phyloP scores from a whole-genome alignment of 2,113 vertebrate species.

The Chloroceryle aenea region DNA sequence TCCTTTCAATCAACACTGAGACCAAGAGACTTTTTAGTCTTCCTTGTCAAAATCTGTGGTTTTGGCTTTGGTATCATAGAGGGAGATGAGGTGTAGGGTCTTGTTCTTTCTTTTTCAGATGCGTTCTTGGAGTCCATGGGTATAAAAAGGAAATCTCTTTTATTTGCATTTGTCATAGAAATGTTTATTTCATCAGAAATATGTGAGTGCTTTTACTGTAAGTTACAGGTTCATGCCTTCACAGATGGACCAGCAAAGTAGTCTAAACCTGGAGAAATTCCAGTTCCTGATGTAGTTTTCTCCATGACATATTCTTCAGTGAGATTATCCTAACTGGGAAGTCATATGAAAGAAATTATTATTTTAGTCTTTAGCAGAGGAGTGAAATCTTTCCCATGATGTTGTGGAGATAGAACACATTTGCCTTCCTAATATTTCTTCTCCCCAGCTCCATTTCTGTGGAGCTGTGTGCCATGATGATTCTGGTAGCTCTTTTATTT shows the following conservation, averaged over 20 bases:
- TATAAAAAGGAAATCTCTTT: not conserved
- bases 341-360: not conserved
- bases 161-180: not conserved
- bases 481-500: not conserved
- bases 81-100: not conserved
- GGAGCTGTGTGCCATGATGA: not conserved
- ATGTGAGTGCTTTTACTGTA: not conserved
- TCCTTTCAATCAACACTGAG: not conserved
- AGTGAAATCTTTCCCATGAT: not conserved
- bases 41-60: not conserved
- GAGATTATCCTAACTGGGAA: not conserved
- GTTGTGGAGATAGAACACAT: not conserved
- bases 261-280: not conserved
- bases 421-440: not conserved
- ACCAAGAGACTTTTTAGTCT: not conserved
- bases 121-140: not conserved
- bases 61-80: not conserved
- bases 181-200: not conserved
- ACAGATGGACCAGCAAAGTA: not conserved
- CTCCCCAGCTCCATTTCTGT: not conserved
- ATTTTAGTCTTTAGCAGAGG: not conserved
- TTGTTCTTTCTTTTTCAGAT: not conserved
- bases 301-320: not conserved
- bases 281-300: not conserved
- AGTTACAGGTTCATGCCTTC: not conserved